Base-by-base conservation (phyloP, 1,140 invertebrate species). In the Drosophila serrata region DNA sequence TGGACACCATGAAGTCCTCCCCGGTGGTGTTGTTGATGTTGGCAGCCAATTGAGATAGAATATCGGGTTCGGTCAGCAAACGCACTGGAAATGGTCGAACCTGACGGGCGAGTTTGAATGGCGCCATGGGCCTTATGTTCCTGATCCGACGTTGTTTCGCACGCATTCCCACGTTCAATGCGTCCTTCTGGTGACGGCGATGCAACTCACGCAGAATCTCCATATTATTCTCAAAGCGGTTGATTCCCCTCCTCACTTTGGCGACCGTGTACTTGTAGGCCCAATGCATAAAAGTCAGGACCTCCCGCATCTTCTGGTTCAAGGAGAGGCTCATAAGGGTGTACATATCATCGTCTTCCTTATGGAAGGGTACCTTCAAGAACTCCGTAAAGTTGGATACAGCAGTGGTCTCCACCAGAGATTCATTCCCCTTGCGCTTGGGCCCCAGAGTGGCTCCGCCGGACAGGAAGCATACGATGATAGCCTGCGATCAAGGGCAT, bases 91-190 rank as follows among this genome's bases (percentile, higher is more conserved):
- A 7, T 46, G 13, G 31, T 3, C 7, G 15, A 22, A 13, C 3
- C 4, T 15, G 6, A 6, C 7, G 11, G 1, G 17, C 0, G 6
- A 22, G 7, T 0, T 15, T 13, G 31, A 22, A 9, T 0, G 17
- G n/a, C 4, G 31, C 2, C 7, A 2, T 3, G 1, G 4, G 1
- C 49, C 1, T 35, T 2, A 13, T 0, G 12, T 35, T 8, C 29
- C 19, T 37, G 13, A 22, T 1, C 0, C 19, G 51, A 3, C 33
- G 31, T 2, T 15, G 7, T 12, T 31, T 35, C 0, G 6, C 12
- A 22, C 31, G 49, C 12, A 51, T 15, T 27, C 1, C 24, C 45
- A 48, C 0, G 7, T 46, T 0, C 43, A 46, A 5, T 3, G 6
- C n/a, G n/a, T n/a, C 4, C 22, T 35, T 8, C 17, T 35, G 7